These are phyloP conservation scores for Polydrusus cervinus DNA, from an alignment of 2,888 invertebrate genomes.

Conservation along the genomic window DNA sequence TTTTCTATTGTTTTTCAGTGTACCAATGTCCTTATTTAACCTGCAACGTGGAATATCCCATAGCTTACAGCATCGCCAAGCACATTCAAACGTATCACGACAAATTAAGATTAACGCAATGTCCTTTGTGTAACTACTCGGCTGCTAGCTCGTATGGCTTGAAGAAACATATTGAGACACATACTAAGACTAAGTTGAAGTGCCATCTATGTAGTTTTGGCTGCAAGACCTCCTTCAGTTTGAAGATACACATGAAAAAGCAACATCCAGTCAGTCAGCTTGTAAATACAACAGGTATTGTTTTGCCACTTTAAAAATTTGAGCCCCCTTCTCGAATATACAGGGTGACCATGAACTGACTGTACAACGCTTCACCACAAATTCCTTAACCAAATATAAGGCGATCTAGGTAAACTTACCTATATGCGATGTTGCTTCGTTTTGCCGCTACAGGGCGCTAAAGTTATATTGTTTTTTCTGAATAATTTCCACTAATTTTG, in stretches of 20 bases:
- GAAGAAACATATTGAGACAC: constrained; percentile 6
- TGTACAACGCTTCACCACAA: too few relatives aligned
- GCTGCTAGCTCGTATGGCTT: not conserved
- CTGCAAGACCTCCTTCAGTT: not conserved
- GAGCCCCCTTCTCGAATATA: too few relatives aligned
- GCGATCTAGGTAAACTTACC: too few relatives aligned
- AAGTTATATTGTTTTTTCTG: too few relatives aligned
- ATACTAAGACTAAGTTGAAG: not conserved
- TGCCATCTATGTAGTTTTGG: not conserved
- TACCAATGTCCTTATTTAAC: constrained; percentile 20
- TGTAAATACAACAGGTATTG: not conserved
- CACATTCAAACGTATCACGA: constrained; percentile 21
- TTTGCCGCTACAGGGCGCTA: too few relatives aligned
- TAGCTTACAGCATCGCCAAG: constrained; percentile 1
- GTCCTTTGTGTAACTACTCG: constrained; percentile 23
- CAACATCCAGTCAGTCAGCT: not conserved
- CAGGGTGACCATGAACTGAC: too few relatives aligned
- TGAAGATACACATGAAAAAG: constrained; percentile 18
- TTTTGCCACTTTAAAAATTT: too few relatives aligned
- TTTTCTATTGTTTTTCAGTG: constrained; percentile 6
- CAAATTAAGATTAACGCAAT: not conserved
- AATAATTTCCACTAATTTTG: too few relatives aligned
- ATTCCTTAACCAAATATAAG: too few relatives aligned
- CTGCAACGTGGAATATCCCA: not conserved
- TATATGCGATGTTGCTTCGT: too few relatives aligned